These are phyloP conservation scores for Potorous gilbertii DNA, from an alignment of 2,797 vertebrate genomes.

Conservation along the genomic window DNA sequence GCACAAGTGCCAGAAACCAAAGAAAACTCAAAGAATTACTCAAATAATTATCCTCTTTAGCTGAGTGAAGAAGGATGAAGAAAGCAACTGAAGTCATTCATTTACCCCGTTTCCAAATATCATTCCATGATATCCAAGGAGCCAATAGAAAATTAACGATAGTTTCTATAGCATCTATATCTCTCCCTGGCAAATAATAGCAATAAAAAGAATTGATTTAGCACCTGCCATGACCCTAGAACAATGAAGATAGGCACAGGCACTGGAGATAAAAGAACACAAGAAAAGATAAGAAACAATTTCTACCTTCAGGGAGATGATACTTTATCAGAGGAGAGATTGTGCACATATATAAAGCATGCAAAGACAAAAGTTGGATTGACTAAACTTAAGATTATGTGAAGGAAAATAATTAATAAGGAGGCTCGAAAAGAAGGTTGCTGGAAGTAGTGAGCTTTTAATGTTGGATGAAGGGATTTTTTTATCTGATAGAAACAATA, in stretches of 20 bases:
- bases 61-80: background rate
- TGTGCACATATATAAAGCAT: background rate
- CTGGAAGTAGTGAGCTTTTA: background rate
- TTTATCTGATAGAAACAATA: background rate
- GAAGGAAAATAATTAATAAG: background rate
- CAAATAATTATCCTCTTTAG: background rate
- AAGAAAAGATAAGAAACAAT: background rate
- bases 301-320: background rate
- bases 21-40: background rate
- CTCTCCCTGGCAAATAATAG: background rate
- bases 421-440: background rate
- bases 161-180: background rate
- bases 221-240: background rate
- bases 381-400: background rate
- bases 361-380: background rate
- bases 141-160: accelerated
- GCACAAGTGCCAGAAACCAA: background rate
- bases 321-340: background rate
- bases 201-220: background rate
- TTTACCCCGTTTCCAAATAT: background rate
- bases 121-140: background rate
- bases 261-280: too few species aligned
- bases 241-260: background rate
- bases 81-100: background rate
- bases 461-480: background rate